These are phyloP conservation scores for Suncus etruscus DNA, from an alignment of 2,113 vertebrate species.

Conservation along the genomic window DNA sequence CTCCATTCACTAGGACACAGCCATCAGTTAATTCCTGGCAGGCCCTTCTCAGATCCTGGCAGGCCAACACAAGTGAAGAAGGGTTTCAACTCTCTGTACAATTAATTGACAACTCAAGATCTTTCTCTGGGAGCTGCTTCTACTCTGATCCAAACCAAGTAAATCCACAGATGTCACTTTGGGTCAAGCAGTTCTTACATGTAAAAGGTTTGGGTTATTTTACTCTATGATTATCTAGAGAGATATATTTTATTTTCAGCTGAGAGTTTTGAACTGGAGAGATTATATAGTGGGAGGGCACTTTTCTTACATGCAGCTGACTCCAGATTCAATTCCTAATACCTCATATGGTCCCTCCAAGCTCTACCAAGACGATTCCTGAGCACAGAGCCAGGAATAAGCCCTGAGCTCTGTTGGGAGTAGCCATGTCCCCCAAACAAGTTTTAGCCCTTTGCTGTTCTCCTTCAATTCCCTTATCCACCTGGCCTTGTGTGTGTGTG, in stretches of 20 bases:
- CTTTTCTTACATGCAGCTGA: too few relatives aligned
- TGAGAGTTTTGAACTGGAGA: not conserved
- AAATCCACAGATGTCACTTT: not conserved
- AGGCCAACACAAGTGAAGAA: not conserved
- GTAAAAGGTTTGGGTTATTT: slow-evolving; percentile 21
- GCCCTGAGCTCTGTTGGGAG: too few relatives aligned
- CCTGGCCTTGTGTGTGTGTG: not conserved
- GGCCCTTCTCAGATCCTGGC: not conserved
- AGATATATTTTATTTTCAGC: not conserved
- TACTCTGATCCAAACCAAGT: not conserved
- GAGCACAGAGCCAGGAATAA: too few relatives aligned
- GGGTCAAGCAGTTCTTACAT: slow-evolving; percentile 5
- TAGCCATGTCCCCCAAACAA: not conserved
- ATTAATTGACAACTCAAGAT: not conserved
- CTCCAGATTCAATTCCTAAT: too few relatives aligned
- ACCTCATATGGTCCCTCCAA: too few relatives aligned
- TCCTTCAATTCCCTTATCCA: not conserved
- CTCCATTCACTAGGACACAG: not conserved
- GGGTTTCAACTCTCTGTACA: not conserved
- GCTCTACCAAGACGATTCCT: too few relatives aligned
- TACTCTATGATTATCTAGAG: slow-evolving; percentile 9
- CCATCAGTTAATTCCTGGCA: not conserved
- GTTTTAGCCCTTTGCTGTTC: not conserved
- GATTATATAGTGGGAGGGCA: too few relatives aligned
- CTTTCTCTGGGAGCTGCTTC: slow-evolving; percentile 22